phyloP scores from a whole-genome alignment of 30 jellyfish, hydroid and myxozoan species.

The Pseudorhiza aurosa region DNA sequence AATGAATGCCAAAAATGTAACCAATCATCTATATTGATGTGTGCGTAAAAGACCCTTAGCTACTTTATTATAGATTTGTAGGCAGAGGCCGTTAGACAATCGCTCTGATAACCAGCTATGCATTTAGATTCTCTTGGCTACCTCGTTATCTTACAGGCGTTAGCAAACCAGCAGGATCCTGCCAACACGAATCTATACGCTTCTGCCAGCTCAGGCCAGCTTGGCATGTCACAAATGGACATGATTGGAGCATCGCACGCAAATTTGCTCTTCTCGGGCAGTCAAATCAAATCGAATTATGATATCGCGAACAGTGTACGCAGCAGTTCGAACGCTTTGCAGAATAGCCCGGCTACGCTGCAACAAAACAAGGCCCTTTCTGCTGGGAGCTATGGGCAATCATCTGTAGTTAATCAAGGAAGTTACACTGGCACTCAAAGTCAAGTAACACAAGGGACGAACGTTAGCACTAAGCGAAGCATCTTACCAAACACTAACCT shows the following conservation, averaged over 20 bases:
- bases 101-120: no score
- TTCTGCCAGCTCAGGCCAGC: background rate
- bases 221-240: background rate
- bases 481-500: background rate
- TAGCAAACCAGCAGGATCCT: background rate
- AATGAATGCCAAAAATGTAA: no score
- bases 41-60: no score
- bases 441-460: background rate
- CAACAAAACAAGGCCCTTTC: background rate
- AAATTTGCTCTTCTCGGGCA: background rate
- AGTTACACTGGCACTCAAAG: background rate
- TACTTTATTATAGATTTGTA: no score
- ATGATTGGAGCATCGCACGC: slow-evolving; percentile 1
- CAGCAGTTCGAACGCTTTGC: background rate
- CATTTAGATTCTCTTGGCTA: no score
- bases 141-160: no score
- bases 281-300: background rate
- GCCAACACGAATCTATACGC: background rate
- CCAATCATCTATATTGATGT: no score
- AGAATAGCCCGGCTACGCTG: background rate
- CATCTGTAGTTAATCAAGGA: slow-evolving; percentile 5
- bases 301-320: background rate
- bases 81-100: no score
- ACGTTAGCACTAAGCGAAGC: background rate
- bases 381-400: background rate